Conservation (phyloP, 2,113 vertebrate species). For the Chlorodrepanis virens region DNA sequence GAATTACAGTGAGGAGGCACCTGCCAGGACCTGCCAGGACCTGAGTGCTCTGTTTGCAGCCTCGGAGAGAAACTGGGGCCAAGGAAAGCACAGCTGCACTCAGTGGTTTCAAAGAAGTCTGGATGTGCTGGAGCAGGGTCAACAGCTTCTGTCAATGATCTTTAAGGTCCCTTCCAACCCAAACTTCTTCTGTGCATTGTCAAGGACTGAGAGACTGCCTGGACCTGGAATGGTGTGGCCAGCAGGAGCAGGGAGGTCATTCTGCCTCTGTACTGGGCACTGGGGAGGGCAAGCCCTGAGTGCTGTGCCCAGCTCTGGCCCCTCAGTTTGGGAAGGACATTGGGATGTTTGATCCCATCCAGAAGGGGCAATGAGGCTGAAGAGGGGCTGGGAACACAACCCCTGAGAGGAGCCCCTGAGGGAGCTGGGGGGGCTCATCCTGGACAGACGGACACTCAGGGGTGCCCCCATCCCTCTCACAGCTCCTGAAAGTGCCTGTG, state of each 20-base stretch:
- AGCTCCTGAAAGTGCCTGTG: no score
- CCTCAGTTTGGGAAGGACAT: no score
- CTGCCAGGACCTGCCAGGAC: not conserved
- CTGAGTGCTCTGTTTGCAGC: not conserved
- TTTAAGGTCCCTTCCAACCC: not conserved
- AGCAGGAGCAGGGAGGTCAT: not conserved
- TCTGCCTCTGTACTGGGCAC: not conserved
- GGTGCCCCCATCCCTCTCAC: no score
- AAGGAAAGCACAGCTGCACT: not conserved
- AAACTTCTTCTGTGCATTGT: not conserved
- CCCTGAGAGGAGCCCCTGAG: no score
- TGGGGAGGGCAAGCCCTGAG: no score
- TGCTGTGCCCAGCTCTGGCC: not conserved
- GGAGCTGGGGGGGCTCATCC: no score
- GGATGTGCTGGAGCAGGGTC: not conserved
- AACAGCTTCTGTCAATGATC: not conserved
- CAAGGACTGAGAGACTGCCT: not conserved
- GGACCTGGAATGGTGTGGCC: not conserved
- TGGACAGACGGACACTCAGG: no score
- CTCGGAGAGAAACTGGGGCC: not conserved
- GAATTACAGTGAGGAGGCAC: not conserved
- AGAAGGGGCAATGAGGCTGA: no score
- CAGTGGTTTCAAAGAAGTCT: not conserved
- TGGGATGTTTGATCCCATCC: no score
- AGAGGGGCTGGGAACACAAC: no score